Base-by-base conservation (phyloP, 2,113 vertebrate species). In the Engraulis encrasicolus region DNA sequence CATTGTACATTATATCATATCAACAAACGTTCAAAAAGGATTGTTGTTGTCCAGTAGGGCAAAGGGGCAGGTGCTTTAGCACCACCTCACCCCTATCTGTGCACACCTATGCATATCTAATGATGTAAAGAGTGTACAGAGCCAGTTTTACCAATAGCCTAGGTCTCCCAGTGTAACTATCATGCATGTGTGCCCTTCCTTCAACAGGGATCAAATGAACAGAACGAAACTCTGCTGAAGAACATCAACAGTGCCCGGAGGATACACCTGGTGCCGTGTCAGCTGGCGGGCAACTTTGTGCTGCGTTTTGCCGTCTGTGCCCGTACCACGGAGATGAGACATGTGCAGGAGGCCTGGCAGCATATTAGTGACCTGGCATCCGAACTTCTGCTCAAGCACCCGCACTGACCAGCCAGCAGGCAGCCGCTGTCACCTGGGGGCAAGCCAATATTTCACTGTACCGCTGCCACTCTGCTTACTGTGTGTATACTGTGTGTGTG, bases 191-290 rank as follows among this genome's bases (percentile, higher is more conserved):
- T 74, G 11, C 5, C 0, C 27, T 17, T 34, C 74, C 40, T 5
- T 40, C 6, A 89, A 96, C 78, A 88, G 97, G 98, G 97, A 27
- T 93, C 97, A 78, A 97, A 99, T 82, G 92, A 95, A 83, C 86
- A 96, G 88, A 99, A 96, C 0, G 91, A 99, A 92, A 88, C 86
- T 0, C 93, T 99, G 88, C 95, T 99, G 85, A 95, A 97, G 89
- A 95, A 82, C 82, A 97, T 99, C 89, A 97, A 95, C 34, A 83
- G 87, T 0, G 86, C 90, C 91, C 95, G 91, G 87, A 96, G 95
- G 91, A 99, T 99, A 89, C 97, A 99, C 89, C 91, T 99, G 89
- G 98, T 99, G 0, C 97, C 97, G 0, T 98, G 97, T 78, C 91
- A 94, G 88, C 94, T 99, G 86, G 91, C 92, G 2, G 96, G 92